Conservation (phyloP, 2,888 invertebrate genomes). For the Drosophila ezoana region DNA sequence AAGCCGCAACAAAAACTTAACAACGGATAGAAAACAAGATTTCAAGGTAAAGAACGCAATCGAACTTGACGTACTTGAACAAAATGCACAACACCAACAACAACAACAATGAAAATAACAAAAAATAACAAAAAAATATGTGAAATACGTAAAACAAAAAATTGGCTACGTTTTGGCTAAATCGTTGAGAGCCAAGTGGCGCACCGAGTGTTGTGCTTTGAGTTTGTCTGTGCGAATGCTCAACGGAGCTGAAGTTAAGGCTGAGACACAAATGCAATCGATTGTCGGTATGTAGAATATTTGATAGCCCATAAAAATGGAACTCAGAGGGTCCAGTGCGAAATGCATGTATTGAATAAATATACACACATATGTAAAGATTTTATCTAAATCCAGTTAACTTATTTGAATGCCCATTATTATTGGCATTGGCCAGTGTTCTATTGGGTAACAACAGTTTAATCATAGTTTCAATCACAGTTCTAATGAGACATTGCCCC, state of each 20-base stretch:
- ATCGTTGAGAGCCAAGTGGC: constrained; percentile 49
- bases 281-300: not conserved
- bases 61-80: constrained; percentile 81
- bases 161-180: constrained; percentile 72
- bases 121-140: constrained; percentile 27
- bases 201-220: constrained; percentile 51
- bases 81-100: constrained; percentile 70
- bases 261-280: constrained; percentile 5
- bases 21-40: constrained; percentile 81
- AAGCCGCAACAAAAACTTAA: constrained; percentile 60
- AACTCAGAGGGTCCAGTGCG: constrained; percentile 1
- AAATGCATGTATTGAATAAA: not conserved
- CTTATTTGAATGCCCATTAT: constrained; percentile 14
- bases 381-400: constrained; percentile 4
- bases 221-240: constrained; percentile 26
- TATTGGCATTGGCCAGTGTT: constrained; percentile 12
- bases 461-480: constrained; percentile 57
- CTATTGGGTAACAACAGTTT: constrained; percentile 54
- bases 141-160: constrained; percentile 38
- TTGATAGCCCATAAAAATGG: constrained; percentile 24
- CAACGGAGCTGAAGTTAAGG: constrained; percentile 28
- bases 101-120: constrained; percentile 28
- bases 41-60: constrained; percentile 82
- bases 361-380: not conserved
- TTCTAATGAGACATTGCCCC: constrained; percentile 39